phyloP scores from a whole-genome alignment of 2,113 vertebrate genomes.

The Rhynchomys soricoides region DNA sequence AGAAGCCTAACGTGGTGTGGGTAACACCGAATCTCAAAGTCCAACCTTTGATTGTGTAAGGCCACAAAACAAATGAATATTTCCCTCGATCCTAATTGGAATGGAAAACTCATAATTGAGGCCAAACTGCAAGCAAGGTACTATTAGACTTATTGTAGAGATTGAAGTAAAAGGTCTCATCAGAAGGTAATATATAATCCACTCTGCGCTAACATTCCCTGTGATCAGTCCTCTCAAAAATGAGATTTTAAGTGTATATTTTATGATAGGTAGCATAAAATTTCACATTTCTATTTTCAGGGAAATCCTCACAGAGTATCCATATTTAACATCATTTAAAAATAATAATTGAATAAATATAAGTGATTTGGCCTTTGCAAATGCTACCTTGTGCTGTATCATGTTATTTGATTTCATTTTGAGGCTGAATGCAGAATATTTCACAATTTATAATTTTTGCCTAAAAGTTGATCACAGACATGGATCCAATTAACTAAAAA shows the following conservation, averaged over 20 bases:
- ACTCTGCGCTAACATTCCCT: neutral
- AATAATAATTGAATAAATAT: neutral
- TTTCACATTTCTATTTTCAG: neutral
- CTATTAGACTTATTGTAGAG: neutral
- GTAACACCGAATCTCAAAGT: neutral
- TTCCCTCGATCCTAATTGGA: neutral
- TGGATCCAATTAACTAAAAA: constrained; percentile 30
- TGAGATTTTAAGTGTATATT: neutral
- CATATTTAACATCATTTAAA: neutral
- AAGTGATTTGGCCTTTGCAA: neutral
- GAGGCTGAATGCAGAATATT: neutral
- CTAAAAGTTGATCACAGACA: neutral
- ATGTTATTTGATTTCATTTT: neutral
- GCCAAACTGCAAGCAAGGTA: neutral
- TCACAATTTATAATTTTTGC: neutral
- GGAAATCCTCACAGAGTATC: neutral
- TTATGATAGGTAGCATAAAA: neutral
- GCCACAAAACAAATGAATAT: neutral
- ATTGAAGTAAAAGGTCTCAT: neutral
- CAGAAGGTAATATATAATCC: neutral
- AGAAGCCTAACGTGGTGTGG: neutral
- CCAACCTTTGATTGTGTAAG: neutral
- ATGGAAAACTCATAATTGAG: neutral
- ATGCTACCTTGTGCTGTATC: neutral
- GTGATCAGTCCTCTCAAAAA: neutral